phyloP scores from a whole-genome alignment of 1,140 invertebrate species.

The Diploscapter pachys region DNA sequence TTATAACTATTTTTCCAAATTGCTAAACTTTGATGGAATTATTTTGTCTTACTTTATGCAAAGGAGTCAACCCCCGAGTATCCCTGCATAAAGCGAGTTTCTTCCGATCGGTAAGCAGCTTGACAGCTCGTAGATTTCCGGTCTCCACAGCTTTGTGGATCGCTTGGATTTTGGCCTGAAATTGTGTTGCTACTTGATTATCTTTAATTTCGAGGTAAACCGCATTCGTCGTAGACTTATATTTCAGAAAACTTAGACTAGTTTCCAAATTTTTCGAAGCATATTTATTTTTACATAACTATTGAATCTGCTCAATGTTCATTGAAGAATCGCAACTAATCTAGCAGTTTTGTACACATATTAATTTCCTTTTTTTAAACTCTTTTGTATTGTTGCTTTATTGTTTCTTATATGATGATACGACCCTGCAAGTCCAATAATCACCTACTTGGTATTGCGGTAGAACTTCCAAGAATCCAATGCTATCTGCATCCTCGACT shows the following conservation, averaged over 20 bases:
- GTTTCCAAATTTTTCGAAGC: neutral
- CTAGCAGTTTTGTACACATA: no score
- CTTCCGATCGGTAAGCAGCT: constrained; percentile 79
- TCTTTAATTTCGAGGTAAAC: neutral
- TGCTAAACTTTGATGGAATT: neutral
- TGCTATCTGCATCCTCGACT: constrained; percentile 69
- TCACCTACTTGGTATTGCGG: constrained; percentile 78
- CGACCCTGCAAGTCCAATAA: neutral
- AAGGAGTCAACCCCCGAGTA: constrained; percentile 72
- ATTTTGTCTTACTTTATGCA: constrained; percentile 70
- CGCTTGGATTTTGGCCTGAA: constrained; percentile 79
- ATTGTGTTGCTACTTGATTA: constrained; percentile 11
- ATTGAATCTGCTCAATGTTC: no score
- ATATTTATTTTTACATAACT: no score
- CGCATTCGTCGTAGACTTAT: neutral
- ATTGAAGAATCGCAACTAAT: no score
- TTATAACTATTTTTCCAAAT: neutral
- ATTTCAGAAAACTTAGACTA: neutral
- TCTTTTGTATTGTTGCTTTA: no score
- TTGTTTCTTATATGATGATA: neutral
- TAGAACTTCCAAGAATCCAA: constrained; percentile 82
- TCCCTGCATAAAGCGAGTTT: constrained; percentile 84
- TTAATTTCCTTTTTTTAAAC: no score
- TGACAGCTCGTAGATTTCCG: constrained; percentile 77
- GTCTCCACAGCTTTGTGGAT: constrained; percentile 80